phyloP scores from a whole-genome alignment of 2,888 invertebrate species.

The Eledone cirrhosa region DNA sequence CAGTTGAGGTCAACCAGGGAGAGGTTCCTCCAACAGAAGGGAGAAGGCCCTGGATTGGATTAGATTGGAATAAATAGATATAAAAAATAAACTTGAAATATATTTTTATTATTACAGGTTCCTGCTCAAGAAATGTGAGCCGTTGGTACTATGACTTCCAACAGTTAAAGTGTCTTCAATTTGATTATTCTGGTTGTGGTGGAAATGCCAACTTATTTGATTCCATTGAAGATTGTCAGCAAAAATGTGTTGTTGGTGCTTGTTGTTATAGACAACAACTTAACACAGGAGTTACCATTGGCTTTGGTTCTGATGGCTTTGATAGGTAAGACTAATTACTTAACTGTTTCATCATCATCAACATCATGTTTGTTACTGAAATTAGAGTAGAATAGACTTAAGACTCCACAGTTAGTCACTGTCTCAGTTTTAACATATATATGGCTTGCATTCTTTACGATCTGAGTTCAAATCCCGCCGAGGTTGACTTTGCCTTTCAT shows the following conservation, averaged over 20 bases:
- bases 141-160: slow-evolving; percentile 55
- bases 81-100: background rate
- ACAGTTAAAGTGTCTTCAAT: slow-evolving; percentile 49
- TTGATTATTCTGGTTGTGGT: slow-evolving; percentile 55
- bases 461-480: too few species aligned
- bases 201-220: slow-evolving; percentile 58
- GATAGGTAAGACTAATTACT: slow-evolving; percentile 48
- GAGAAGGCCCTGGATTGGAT: too few species aligned
- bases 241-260: slow-evolving; percentile 52
- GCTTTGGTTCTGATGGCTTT: slow-evolving; percentile 54
- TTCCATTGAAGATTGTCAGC: slow-evolving; percentile 46
- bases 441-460: too few species aligned
- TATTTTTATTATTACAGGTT: background rate
- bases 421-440: too few species aligned
- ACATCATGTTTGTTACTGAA: background rate
- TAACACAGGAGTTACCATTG: slow-evolving; percentile 42
- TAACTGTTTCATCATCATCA: background rate
- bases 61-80: too few species aligned
- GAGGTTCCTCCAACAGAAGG: too few species aligned
- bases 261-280: slow-evolving; percentile 54
- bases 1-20: too few species aligned
- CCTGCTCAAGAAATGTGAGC: slow-evolving; percentile 5
- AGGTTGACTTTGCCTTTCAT: too few species aligned
- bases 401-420: too few species aligned
- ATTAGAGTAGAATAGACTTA: too few species aligned